These are phyloP conservation scores for Digitonthophagus gazella DNA, from an alignment of 2,888 invertebrate species.

Conservation along the genomic window DNA sequence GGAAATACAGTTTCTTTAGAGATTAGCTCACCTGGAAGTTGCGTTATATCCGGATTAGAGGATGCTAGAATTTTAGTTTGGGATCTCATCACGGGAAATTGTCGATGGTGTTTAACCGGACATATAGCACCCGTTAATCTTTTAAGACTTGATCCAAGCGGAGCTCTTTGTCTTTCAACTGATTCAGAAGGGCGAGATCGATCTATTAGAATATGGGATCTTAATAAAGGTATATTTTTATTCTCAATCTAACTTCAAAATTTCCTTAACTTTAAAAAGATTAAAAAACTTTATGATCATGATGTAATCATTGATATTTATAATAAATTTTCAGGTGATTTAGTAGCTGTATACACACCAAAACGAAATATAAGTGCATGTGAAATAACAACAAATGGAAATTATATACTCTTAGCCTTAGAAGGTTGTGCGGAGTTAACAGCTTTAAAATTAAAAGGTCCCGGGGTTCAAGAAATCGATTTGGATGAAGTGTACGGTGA, in stretches of 20 bases:
- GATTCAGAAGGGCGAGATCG: conserved; percentile 71
- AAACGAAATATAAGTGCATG: conserved; percentile 71
- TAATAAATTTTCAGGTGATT: conserved; percentile 61
- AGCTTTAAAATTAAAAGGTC: conserved; percentile 61
- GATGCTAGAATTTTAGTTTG: conserved; percentile 81
- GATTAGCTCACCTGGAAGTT: conserved; percentile 79
- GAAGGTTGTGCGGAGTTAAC: conserved; percentile 65
- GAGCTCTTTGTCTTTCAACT: conserved; percentile 71
- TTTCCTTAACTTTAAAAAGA: background rate
- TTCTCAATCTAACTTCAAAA: background rate
- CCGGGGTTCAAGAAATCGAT: conserved; percentile 37
- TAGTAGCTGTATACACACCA: conserved; percentile 77
- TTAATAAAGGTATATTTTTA: conserved; percentile 63
- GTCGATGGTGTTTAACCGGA: conserved; percentile 72
- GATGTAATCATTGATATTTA: background rate
- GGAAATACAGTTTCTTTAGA: conserved; percentile 81
- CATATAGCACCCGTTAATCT: conserved; percentile 76
- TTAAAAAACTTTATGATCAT: background rate
- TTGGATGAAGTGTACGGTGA: conserved; percentile 52
- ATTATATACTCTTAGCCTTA: conserved; percentile 66
- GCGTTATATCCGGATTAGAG: conserved; percentile 80
- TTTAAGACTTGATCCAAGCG: conserved; percentile 70
- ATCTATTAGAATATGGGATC: conserved; percentile 78
- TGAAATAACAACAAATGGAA: conserved; percentile 73
- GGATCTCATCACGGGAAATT: conserved; percentile 85